phyloP scores from a whole-genome alignment of 2,797 vertebrate species.

The Ataeniobius toweri region DNA sequence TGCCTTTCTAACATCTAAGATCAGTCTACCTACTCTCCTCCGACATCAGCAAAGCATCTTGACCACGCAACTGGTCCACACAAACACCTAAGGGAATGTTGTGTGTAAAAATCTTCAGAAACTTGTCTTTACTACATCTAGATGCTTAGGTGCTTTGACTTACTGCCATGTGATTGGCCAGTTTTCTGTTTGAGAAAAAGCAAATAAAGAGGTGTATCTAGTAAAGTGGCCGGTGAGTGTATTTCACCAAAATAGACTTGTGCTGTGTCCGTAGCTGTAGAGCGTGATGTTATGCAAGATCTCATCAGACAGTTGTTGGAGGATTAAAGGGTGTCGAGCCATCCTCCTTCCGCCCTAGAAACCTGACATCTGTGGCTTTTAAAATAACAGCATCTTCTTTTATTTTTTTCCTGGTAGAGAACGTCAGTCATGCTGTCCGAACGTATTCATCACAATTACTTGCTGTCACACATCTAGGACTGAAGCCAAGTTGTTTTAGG shows the following conservation, averaged over 20 bases:
- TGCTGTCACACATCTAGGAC: slow-evolving; percentile 62
- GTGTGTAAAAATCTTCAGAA: not conserved
- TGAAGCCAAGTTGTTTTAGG: slow-evolving; percentile 70
- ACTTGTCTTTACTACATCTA: not conserved
- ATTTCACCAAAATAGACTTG: not conserved
- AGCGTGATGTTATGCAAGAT: slow-evolving; percentile 26
- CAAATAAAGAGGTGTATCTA: not conserved
- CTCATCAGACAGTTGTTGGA: slow-evolving; percentile 17
- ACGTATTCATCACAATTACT: slow-evolving; percentile 44
- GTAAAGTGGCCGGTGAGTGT: too few species aligned
- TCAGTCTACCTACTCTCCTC: not conserved
- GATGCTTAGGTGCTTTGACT: not conserved
- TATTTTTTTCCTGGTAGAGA: slow-evolving; percentile 31
- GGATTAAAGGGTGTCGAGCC: slow-evolving; percentile 39
- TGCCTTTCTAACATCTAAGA: not conserved
- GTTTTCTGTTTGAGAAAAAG: not conserved
- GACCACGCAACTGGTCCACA: too few species aligned
- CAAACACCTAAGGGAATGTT: too few species aligned
- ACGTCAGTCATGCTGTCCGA: slow-evolving; percentile 36
- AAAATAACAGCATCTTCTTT: slow-evolving; percentile 20
- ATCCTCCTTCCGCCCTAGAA: slow-evolving; percentile 34
- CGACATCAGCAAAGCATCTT: not conserved
- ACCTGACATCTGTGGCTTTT: slow-evolving; percentile 38
- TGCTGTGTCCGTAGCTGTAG: slow-evolving; percentile 15
- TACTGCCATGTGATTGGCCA: not conserved